Evolutionary conservation across 1,140 invertebrate genomes (phyloP).

Genomic region (Tyrophagus putrescentiae): DNA sequence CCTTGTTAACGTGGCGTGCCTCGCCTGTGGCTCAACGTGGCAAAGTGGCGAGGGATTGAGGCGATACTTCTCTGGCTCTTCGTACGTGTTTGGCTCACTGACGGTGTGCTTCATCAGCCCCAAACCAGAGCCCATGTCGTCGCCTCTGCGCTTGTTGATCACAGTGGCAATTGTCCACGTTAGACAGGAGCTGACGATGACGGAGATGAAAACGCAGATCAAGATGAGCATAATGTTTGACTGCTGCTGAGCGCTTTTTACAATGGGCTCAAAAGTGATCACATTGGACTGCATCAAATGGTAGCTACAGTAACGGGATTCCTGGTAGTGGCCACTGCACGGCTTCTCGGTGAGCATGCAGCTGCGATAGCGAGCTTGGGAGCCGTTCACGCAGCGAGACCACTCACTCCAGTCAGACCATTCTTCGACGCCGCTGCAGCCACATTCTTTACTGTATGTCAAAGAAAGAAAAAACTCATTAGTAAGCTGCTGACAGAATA

Average conservation of each 20-base stretch:
- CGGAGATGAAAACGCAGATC: background rate
- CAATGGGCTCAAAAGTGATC: too few species aligned
- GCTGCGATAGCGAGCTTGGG: background rate
- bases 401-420: conserved; percentile 18
- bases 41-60: background rate
- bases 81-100: conserved; percentile 5
- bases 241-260: background rate
- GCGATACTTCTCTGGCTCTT: conserved; percentile 6
- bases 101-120: conserved; percentile 4
- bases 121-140: background rate
- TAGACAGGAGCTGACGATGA: conserved; percentile 8
- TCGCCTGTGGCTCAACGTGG: background rate
- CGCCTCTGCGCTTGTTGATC: background rate
- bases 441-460: conserved; percentile 7
- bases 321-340: conserved; percentile 15
- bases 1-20: background rate
- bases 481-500: background rate
- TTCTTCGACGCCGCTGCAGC: background rate
- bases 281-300: background rate
- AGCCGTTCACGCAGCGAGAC: background rate
- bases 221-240: background rate
- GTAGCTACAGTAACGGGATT: conserved; percentile 2
- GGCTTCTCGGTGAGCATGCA: background rate
- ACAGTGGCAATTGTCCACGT: background rate
- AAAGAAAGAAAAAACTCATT: background rate